Conservation (phyloP, 2,113 vertebrate genomes). For the Ardeotis arabs region DNA sequence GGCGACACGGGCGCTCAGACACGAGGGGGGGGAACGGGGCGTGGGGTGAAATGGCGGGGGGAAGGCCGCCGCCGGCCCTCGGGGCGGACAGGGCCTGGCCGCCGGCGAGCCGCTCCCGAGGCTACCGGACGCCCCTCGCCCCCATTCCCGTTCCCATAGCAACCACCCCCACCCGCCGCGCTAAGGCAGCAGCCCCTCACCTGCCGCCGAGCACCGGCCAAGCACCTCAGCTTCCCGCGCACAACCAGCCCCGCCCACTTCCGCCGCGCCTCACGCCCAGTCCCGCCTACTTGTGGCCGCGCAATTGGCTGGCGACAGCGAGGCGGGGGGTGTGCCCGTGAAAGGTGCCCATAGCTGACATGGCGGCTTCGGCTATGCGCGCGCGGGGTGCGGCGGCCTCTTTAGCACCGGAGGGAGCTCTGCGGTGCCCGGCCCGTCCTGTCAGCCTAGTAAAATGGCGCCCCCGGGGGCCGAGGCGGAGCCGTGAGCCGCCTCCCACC, state of each 20-base stretch:
- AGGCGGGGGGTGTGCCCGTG: rapidly evolving
- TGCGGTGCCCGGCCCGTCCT: rapidly evolving
- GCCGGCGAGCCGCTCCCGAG: background rate
- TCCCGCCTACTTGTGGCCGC: rapidly evolving
- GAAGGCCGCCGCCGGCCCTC: background rate
- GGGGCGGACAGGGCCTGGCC: background rate
- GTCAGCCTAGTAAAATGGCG: background rate
- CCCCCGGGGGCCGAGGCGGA: background rate
- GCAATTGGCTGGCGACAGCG: background rate
- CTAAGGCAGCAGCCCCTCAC: rapidly evolving
- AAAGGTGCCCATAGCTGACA: rapidly evolving
- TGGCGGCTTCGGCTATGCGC: rapidly evolving
- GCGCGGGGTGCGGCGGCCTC: rapidly evolving
- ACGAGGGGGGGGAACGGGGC: no score
- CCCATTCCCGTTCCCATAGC: background rate
- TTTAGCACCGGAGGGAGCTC: rapidly evolving
- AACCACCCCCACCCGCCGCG: rapidly evolving
- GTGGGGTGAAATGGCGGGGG: no score
- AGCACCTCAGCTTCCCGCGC: background rate
- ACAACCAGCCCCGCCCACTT: background rate
- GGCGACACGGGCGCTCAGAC: background rate
- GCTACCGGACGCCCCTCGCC: no score
- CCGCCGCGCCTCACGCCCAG: background rate
- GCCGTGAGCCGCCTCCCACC: background rate
- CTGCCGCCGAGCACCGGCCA: rapidly evolving